These are phyloP conservation scores for Trichogramma pretiosum DNA, from an alignment of 1,140 invertebrate species.

Conservation along the genomic window DNA sequence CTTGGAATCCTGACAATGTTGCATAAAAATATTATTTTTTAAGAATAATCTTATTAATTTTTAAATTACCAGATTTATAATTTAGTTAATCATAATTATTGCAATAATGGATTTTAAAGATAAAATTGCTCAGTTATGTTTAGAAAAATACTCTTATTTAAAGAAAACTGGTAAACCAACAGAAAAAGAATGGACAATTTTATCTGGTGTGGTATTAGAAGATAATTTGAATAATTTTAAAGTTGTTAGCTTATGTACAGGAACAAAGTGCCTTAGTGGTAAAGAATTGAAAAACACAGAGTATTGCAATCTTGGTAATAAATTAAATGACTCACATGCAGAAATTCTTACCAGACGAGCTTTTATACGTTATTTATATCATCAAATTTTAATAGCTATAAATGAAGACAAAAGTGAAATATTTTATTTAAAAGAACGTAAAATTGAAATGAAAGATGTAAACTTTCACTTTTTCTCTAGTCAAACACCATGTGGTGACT, in stretches of 20 bases:
- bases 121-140: constrained; percentile 49
- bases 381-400: constrained; percentile 48
- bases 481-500: constrained; percentile 89
- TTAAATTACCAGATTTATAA: background rate
- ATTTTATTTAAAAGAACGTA: constrained; percentile 32
- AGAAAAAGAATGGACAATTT: constrained; percentile 70
- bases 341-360: constrained; percentile 77
- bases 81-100: constrained; percentile 2
- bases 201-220: constrained; percentile 63
- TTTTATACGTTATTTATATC: constrained; percentile 69
- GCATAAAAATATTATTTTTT: constrained; percentile 21
- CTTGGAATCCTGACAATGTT: constrained; percentile 60
- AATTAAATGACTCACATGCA: constrained; percentile 84
- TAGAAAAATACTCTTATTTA: constrained; percentile 55
- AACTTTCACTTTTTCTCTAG: constrained; percentile 81
- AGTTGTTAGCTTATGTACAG: constrained; percentile 75
- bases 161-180: constrained; percentile 73
- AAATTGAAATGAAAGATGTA: constrained; percentile 51
- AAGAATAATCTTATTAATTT: background rate
- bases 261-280: constrained; percentile 82
- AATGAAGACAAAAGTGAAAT: constrained; percentile 37
- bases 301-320: constrained; percentile 53
- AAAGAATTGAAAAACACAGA: constrained; percentile 48
- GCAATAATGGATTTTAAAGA: constrained; percentile 38
- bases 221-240: constrained; percentile 40